These are phyloP conservation scores for Gracilinanus agilis DNA, from an alignment of 2,113 vertebrate species.

Conservation along the genomic window DNA sequence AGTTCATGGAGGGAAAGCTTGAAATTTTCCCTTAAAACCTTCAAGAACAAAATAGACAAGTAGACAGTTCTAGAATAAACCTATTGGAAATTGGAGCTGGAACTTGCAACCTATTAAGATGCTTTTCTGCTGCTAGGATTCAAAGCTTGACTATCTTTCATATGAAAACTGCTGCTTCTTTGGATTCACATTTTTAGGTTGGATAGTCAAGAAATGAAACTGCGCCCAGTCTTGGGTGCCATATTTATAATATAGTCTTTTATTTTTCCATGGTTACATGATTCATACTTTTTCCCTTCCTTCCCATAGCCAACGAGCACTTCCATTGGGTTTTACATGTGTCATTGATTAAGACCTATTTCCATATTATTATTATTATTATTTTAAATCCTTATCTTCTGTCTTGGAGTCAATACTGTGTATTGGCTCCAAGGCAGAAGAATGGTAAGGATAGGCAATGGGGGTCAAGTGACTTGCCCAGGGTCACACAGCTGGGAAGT, in stretches of 20 bases:
- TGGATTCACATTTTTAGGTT: not conserved
- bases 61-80: not conserved
- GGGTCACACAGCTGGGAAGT: too few species aligned
- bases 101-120: not conserved
- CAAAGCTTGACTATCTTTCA: not conserved
- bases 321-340: too few species aligned
- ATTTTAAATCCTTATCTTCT: too few species aligned
- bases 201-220: not conserved
- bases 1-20: not conserved
- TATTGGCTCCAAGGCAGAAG: too few species aligned
- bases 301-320: too few species aligned
- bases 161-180: not conserved
- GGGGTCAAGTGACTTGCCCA: too few species aligned
- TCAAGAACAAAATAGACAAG: not conserved
- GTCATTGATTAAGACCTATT: too few species aligned
- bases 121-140: not conserved
- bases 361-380: too few species aligned
- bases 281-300: too few species aligned
- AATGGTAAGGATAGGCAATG: too few species aligned
- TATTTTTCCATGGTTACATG: too few species aligned
- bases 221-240: not conserved
- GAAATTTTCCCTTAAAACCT: not conserved
- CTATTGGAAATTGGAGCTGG: not conserved
- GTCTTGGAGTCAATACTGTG: too few species aligned
- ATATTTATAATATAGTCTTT: not conserved